Percentiles rank a stretch among this genome's conserved stretches.
These are phyloP conservation scores for Lycocerus yunnanus DNA, from an alignment of 2,888 invertebrate species.

Conservation along the genomic window DNA sequence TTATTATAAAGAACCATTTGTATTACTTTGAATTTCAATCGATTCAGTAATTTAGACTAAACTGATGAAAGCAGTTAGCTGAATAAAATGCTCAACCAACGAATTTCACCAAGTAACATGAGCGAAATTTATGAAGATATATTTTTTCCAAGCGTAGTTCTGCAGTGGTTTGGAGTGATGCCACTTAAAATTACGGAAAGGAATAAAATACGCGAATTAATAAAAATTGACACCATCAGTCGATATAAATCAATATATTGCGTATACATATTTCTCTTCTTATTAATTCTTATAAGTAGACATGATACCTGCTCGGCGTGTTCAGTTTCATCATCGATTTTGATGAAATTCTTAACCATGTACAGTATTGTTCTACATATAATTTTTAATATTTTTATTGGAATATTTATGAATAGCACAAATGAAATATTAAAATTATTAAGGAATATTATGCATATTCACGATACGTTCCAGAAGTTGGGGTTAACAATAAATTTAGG, in stretches of 20 bases:
- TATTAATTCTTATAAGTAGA: background rate
- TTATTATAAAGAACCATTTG: too few species aligned
- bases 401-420: background rate
- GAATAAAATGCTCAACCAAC: too few species aligned
- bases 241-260: background rate
- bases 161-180: too few species aligned
- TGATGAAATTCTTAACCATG: background rate
- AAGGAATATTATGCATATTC: background rate
- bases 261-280: background rate
- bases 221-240: background rate
- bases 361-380: background rate
- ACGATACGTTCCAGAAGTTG: background rate
- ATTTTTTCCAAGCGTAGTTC: too few species aligned
- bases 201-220: background rate
- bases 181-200: background rate
- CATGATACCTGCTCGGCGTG: accelerated
- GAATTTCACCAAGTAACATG: too few species aligned
- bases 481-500: background rate
- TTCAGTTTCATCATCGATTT: background rate
- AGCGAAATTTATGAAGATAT: too few species aligned
- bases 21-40: too few species aligned
- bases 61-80: too few species aligned
- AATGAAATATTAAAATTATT: background rate
- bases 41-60: too few species aligned
- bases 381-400: background rate